Evolutionary conservation across 1,140 invertebrate genomes (phyloP).

Genomic region (Lordiphosa mommai): DNA sequence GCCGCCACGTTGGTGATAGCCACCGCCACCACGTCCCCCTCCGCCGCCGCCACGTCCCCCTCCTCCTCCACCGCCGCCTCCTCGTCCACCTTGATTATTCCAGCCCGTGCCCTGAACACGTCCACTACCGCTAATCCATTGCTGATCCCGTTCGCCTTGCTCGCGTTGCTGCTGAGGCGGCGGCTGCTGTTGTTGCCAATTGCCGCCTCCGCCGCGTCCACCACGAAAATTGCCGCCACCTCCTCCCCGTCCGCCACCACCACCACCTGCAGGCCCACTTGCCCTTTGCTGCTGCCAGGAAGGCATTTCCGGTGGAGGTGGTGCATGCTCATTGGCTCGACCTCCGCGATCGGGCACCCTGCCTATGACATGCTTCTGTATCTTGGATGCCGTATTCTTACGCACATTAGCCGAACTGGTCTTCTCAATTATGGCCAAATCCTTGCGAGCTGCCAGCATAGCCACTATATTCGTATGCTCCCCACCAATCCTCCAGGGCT

Average conservation of each 20-base stretch:
- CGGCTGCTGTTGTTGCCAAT: slow-evolving; percentile 43
- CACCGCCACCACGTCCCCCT: slow-evolving; percentile 72
- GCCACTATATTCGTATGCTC: slow-evolving; percentile 85
- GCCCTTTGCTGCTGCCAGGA: slow-evolving; percentile 85
- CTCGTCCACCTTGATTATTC: slow-evolving; percentile 46
- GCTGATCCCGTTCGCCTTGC: slow-evolving; percentile 30
- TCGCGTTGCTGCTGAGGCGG: slow-evolving; percentile 28
- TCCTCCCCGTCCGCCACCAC: slow-evolving; percentile 34
- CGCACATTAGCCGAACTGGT: slow-evolving; percentile 90
- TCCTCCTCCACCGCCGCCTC: slow-evolving; percentile 31
- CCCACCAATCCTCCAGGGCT: slow-evolving; percentile 78
- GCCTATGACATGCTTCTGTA: slow-evolving; percentile 94
- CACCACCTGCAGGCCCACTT: slow-evolving; percentile 50
- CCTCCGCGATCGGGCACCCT: slow-evolving; percentile 93
- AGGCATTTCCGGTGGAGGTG: slow-evolving; percentile 97
- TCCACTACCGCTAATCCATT: slow-evolving; percentile 60
- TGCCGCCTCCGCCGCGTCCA: slow-evolving; percentile 32
- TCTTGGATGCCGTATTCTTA: slow-evolving; percentile 88
- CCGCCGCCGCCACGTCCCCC: slow-evolving; percentile 39
- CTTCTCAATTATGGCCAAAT: slow-evolving; percentile 92
- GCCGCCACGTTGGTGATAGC: slow-evolving; percentile 46
- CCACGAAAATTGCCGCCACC: slow-evolving; percentile 51
- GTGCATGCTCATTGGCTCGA: slow-evolving; percentile 91
- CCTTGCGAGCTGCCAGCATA: slow-evolving; percentile 90
- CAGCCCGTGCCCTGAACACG: slow-evolving; percentile 73